phyloP scores from a whole-genome alignment of 2,113 vertebrate species.

The Bujurquina vittata region DNA sequence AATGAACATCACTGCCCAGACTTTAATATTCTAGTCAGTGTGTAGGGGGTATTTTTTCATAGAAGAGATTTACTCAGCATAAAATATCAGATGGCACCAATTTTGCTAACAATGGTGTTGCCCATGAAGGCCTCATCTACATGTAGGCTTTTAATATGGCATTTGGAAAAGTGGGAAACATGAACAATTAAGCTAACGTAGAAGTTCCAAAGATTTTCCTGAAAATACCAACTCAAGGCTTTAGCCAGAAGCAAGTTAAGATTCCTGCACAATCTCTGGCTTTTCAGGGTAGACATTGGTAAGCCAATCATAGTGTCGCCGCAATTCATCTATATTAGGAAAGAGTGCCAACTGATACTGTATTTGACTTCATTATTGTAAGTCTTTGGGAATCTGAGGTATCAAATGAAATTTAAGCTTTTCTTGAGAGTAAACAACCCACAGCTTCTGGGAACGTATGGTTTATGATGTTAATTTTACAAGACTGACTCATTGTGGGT shows the following conservation, averaged over 20 bases:
- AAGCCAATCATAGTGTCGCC: background rate
- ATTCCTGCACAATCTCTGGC: background rate
- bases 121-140: background rate
- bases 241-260: background rate
- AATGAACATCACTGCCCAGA: too few relatives aligned
- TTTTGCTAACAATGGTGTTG: background rate
- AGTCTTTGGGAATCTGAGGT: background rate
- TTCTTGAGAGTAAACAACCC: background rate
- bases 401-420: background rate
- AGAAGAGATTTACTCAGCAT: background rate
- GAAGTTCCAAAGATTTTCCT: background rate
- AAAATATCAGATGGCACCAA: slow-evolving; percentile 1
- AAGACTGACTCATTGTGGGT: background rate
- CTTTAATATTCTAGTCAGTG: background rate
- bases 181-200: background rate
- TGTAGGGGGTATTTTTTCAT: background rate
- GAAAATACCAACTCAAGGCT: too few relatives aligned
- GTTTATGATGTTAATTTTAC: background rate
- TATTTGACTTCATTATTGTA: background rate
- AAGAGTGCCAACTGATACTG: background rate
- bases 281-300: background rate
- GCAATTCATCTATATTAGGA: background rate
- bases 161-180: too few relatives aligned
- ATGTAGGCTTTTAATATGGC: background rate
- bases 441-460: background rate